Evolutionary conservation across 2,113 vertebrate genomes (phyloP), one percentile per base, ranked within the genome.

Genomic region (Illadopsis cleaveri): DNA sequence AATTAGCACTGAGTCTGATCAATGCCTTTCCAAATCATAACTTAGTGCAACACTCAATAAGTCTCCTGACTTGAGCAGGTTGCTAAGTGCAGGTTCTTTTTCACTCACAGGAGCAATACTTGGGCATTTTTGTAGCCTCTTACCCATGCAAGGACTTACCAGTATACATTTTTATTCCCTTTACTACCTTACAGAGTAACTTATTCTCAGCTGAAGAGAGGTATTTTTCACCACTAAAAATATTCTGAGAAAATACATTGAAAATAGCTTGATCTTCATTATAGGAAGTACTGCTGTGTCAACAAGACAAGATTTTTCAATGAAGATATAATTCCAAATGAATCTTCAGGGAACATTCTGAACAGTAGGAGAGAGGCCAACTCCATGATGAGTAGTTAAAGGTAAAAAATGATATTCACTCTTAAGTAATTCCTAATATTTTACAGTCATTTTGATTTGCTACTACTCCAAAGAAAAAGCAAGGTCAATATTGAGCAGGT

Each of bases 1-100:
- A 96, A 96, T 96, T 96, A 93, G 80, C 90, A 30, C 71, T 73
- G 94, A 92, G 86, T 28, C 82, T 96, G 93, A 95, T 94, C 94
- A 95, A 94, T 95, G 90, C 56, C 57, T 88, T 94, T 96, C 71
- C 88, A 93, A 93, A 94, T 94, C 88, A 94, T 72, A 86, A 88
- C 82, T 73, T 70, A 94, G 85, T 58, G 78, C 60, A 80, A 72
- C 85, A 77, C 71, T 90, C 92, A 77, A 7, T 91, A 93, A 71
- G 62, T 90, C 89, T 83, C 68, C 79, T 73, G 56, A 86, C 92
- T 90, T 28, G 58, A 94, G 64, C 62, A 96, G 47, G 27, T 64
- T 77, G 47, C 33, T 93, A 96, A 88, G 15, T 70, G 75, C 45
- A 81, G 79, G 27, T 60, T 71, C 90, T 95, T 92, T 87, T 95